These are phyloP conservation scores for Margaritifera margaritifera DNA, from an alignment of 2,888 invertebrate species.

Conservation along the genomic window DNA sequence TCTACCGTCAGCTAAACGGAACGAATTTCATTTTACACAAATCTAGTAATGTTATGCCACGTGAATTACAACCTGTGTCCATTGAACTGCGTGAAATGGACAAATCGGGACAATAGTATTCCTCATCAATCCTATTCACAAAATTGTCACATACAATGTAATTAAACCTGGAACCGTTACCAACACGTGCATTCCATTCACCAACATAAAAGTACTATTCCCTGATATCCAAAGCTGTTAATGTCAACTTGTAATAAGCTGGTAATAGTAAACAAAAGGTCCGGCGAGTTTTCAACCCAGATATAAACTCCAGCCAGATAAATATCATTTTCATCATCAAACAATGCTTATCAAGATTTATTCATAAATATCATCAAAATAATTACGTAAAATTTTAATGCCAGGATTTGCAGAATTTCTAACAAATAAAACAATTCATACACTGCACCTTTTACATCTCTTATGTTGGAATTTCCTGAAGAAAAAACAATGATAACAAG, in stretches of 20 bases:
- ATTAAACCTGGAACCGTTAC: too few relatives aligned
- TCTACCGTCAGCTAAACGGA: slow-evolving; percentile 12
- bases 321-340: too few relatives aligned
- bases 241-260: slow-evolving; percentile 10
- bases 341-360: too few relatives aligned
- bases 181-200: slow-evolving; percentile 6
- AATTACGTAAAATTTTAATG: slow-evolving; percentile 7
- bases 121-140: slow-evolving; percentile 4
- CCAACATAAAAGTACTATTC: not conserved
- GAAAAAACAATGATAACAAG: not conserved
- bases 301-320: too few relatives aligned
- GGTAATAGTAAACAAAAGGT: slow-evolving; percentile 13
- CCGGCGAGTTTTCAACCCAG: slow-evolving; percentile 15
- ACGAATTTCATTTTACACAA: slow-evolving; percentile 4
- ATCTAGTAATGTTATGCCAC: slow-evolving; percentile 5
- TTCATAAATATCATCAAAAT: not conserved
- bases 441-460: slow-evolving; percentile 4
- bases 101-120: slow-evolving; percentile 11
- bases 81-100: slow-evolving; percentile 5
- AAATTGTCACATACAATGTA: too few relatives aligned
- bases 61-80: slow-evolving; percentile 12
- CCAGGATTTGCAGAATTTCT: slow-evolving; percentile 3
- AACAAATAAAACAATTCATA: slow-evolving; percentile 3
- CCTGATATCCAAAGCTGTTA: slow-evolving; percentile 1
- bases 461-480: slow-evolving; percentile 12